Base-by-base conservation (phyloP, 1,140 invertebrate genomes). In the Drosophila lacertosa region DNA sequence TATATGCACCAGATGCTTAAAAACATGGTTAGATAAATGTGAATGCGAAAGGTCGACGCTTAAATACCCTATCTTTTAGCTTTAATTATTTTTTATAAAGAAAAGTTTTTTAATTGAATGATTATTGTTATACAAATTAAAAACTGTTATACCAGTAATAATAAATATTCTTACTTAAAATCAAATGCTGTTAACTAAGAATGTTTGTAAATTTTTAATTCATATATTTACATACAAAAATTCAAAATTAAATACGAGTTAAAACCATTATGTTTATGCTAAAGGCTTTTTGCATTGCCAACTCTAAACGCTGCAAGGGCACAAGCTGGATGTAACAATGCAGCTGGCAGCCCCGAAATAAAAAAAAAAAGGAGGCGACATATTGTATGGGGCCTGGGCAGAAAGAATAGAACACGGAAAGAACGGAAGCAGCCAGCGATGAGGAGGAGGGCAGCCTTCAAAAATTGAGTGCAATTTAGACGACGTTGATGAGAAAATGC, bases 391-490 rank as follows among this genome's bases (percentile, higher is more conserved):
- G 26, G 59, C 22, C 13, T 13, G 16, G 7, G 44, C 26, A 63
- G 44, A 40, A 57, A 57, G 62, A 64, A 65, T 51, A 55, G 54
- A 45, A 16, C 29, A 59, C 16, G 32, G 37, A 32, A 50, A 33
- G 69, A 50, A 57, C 55, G 74, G 63, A 44, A 70, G 60, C 51
- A 44, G 69, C n/a, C 37, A 53, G 26, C 33, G 40, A 22, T 32
- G 24, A 62, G 42, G 44, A 44, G 60, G n/a, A 29, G 16, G 29
- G 65, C 71, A 86, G 82, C 82, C 82, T 88, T 88, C 82, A 88
- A 88, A 86, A 88, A 88, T 88, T 88, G 83, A 88, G 82, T 89
- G 82, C 82, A 88, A 83, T 89, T 89, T 89, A 82, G 80, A 84
- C 63, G 75, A 78, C 65, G 84, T 75, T 89, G 84, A 89, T 84